Conservation (phyloP, 2,888 invertebrate genomes). For the Pachydiplax longipennis region DNA sequence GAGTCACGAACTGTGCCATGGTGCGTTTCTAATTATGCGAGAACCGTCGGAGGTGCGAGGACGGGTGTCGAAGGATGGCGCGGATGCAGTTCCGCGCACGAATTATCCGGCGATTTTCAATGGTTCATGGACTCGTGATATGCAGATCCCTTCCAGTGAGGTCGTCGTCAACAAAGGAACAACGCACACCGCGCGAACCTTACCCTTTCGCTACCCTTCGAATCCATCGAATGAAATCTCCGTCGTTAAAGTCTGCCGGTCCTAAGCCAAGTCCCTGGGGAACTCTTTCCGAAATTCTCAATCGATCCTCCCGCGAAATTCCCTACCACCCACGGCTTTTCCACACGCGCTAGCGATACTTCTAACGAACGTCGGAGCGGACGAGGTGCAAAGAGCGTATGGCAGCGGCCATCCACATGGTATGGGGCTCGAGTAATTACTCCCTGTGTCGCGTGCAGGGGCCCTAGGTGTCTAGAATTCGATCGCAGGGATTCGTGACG, state of each 20-base stretch:
- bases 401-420: background rate
- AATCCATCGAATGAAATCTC: background rate
- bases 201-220: background rate
- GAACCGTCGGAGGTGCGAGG: background rate
- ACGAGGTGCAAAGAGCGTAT: background rate
- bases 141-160: background rate
- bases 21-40: background rate
- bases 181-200: background rate
- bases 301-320: too few relatives aligned
- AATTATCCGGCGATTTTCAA: background rate
- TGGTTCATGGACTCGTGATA: background rate
- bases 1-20: slow-evolving; percentile 51
- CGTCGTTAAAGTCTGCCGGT: background rate
- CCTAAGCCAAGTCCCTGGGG: too few relatives aligned
- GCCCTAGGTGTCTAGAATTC: background rate
- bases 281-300: too few relatives aligned
- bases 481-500: background rate
- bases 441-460: background rate
- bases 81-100: background rate
- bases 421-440: background rate
- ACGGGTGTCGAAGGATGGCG: background rate
- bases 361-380: background rate
- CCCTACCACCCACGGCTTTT: too few relatives aligned
- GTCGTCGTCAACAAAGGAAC: background rate
- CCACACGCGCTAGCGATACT: too few relatives aligned